These are phyloP conservation scores for Sepioteuthis lessoniana DNA, from an alignment of 2,888 invertebrate species.

Conservation along the genomic window DNA sequence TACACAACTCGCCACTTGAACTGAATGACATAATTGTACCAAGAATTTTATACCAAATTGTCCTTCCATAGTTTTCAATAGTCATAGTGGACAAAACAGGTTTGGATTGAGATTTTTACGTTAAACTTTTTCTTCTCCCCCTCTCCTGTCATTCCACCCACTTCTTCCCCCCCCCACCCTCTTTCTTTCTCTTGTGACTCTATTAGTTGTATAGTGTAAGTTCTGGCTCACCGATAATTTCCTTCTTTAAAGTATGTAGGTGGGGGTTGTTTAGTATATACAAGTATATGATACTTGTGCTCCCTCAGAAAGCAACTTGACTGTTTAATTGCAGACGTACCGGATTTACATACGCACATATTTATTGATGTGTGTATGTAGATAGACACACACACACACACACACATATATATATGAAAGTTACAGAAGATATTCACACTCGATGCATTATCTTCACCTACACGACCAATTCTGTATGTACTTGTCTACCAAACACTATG, in stretches of 20 bases:
- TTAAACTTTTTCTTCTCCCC: neutral
- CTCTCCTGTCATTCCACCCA: neutral
- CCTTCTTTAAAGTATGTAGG: neutral
- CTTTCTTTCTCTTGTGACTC: neutral
- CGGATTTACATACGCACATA: neutral
- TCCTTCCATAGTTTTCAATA: neutral
- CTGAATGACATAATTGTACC: neutral
- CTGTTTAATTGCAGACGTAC: neutral
- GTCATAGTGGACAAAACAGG: neutral
- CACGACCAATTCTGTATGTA: slow-evolving; percentile 1
- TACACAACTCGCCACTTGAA: neutral
- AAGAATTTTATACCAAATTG: neutral
- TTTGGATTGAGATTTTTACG: neutral
- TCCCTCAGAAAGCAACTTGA: neutral
- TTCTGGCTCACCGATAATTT: neutral
- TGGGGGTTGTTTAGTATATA: neutral
- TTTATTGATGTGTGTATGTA: neutral
- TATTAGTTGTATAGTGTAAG: neutral
- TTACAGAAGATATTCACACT: neutral
- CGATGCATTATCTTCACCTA: neutral
- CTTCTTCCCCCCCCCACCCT: neutral
- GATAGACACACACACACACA: neutral
- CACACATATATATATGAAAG: no score
- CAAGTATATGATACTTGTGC: neutral
- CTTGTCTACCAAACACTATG: neutral